phyloP scores from a whole-genome alignment of 2,888 invertebrate species.

The Hofmannophila pseudospretella region DNA sequence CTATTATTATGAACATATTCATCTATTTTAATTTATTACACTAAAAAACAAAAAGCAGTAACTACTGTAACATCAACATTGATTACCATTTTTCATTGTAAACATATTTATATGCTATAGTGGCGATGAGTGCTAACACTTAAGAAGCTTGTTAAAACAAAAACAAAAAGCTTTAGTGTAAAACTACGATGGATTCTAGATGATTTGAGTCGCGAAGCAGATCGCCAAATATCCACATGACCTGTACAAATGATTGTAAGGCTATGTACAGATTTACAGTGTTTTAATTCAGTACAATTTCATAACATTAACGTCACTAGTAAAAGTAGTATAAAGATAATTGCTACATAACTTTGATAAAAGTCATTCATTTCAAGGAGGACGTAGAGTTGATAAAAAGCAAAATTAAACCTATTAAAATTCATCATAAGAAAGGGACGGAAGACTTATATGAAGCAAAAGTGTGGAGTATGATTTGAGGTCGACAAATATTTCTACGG shows the following conservation, averaged over 20 bases:
- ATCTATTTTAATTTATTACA: conserved; percentile 29
- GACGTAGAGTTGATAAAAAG: conserved; percentile 12
- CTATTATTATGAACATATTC: conserved; percentile 36
- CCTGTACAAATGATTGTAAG: conserved; percentile 61
- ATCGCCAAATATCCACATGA: conserved; percentile 79
- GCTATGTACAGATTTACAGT: conserved; percentile 60
- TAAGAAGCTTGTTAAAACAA: conserved; percentile 45
- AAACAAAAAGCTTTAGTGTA: conserved; percentile 46
- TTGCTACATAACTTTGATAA: conserved; percentile 32
- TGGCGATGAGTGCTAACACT: conserved; percentile 44
- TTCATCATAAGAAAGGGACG: conserved; percentile 62
- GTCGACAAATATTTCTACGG: conserved; percentile 45
- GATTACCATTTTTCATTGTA: conserved; percentile 73
- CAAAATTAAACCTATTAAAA: conserved; percentile 14
- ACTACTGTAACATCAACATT: conserved; percentile 37
- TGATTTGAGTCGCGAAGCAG: conserved; percentile 58
- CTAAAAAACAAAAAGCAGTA: conserved; percentile 47
- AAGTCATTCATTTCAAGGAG: conserved; percentile 1
- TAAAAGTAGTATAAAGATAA: conserved; percentile 26
- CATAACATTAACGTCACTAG: conserved; percentile 32
- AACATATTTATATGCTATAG: conserved; percentile 47
- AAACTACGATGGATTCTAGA: conserved; percentile 50
- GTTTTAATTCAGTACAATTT: conserved; percentile 37
- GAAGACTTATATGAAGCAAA: conserved; percentile 71
- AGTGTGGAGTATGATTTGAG: conserved; percentile 39